A percentile compares a stretch with the other conserved stretches of the same genome.
phyloP scores from a whole-genome alignment of 2,797 vertebrate species.

The Trematomus bernacchii region DNA sequence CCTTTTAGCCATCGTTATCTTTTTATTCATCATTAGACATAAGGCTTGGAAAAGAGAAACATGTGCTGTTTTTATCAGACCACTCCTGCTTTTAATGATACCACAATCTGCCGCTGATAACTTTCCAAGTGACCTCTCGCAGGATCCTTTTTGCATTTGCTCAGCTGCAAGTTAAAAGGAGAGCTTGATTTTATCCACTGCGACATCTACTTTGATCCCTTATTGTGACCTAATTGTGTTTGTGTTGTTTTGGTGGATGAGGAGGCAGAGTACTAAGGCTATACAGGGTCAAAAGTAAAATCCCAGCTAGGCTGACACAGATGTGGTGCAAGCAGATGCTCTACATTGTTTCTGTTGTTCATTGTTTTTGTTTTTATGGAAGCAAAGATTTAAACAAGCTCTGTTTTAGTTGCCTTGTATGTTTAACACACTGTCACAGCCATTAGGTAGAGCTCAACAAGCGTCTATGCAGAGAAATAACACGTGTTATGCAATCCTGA shows the following conservation, averaged over 20 bases:
- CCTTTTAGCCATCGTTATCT: conserved; percentile 30
- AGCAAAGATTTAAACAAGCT: background rate
- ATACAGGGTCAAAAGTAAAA: conserved; percentile 80
- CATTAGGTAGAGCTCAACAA: background rate
- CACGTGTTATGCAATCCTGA: background rate
- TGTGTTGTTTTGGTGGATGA: conserved; percentile 62
- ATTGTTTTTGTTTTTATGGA: conserved; percentile 30
- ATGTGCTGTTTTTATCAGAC: conserved; percentile 32
- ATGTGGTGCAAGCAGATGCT: conserved; percentile 10
- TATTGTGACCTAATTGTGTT: conserved; percentile 82
- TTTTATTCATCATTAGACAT: conserved; percentile 15
- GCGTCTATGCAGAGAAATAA: conserved; percentile 1
- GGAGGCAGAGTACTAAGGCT: conserved; percentile 61
- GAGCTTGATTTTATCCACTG: conserved; percentile 58
- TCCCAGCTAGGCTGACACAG: conserved; percentile 18
- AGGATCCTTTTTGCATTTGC: conserved; percentile 15
- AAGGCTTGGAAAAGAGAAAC: conserved; percentile 8
- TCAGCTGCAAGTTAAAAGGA: conserved; percentile 47
- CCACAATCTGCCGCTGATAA: conserved; percentile 53
- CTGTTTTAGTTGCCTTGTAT: background rate
- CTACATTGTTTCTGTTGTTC: conserved; percentile 13
- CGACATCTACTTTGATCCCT: conserved; percentile 73
- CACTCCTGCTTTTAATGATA: conserved; percentile 49
- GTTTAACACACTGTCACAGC: background rate
- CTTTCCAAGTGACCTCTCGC: conserved; percentile 25